Base-by-base conservation (phyloP, 2,797 vertebrate genomes). In the Rhinella marina region DNA sequence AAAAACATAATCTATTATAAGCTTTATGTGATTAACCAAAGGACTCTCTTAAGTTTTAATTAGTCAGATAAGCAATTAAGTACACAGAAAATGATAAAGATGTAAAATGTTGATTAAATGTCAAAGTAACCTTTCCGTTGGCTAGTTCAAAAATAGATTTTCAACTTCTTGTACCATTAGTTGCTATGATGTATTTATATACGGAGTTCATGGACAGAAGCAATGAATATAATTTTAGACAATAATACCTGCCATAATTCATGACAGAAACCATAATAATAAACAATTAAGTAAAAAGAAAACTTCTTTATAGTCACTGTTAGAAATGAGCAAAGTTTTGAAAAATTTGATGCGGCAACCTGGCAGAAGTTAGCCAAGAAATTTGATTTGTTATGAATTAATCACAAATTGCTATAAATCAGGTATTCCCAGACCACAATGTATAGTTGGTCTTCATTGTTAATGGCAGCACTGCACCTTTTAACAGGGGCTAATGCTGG, bases 51-150 rank as follows among this genome's bases (percentile, higher is more conserved):
- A 85, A 86, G 66, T 76, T 88, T 88, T 88, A 88, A 88, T 88
- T 88, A 88, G 85, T 86, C 83, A 85, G 68, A 85, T 82, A 86
- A 77, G 78, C 87, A 88, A 88, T 88, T 86, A 88, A 77, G 78
- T 86, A 75, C 78, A 88, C 78, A 76, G 68, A 70, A 88, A 75
- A 88, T 88, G 57, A 86, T 82, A 82, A 76, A 76, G 83, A 88
- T 86, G 83, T 76, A 82, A 76, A 81, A 88, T 86, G 83, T 88
- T 88, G 87, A 88, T 88, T 88, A 88, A 86, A 88, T 88, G 87
- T 86, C 87, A 88, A 88, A 85, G 83, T 88, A 86, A 88, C 87
- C 87, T 88, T 88, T 88, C 77, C 78, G 86, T 88, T 88, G 87
- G 87, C 79, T 88, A 88, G 70, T 81, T 76, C 84, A 76, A 86